Base-by-base conservation (phyloP, 2,888 invertebrate species). In the Drosophila kanekoi region DNA sequence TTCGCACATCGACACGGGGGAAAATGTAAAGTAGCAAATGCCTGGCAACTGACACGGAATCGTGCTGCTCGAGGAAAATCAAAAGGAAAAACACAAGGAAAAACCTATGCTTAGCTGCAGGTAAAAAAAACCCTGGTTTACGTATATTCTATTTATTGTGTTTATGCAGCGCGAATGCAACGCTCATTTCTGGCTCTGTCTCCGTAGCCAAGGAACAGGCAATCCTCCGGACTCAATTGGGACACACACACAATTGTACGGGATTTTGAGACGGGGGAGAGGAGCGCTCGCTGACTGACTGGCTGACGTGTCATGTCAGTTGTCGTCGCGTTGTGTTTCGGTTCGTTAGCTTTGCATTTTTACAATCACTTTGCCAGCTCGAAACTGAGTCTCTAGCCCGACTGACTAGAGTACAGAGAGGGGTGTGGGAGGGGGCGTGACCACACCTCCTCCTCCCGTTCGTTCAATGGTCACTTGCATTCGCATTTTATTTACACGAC, bases 301-400 rank as follows among this genome's bases (percentile, higher is more conserved):
- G 74, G 58, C 67, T 69, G 88, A 77, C 71, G 53, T 69, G 63
- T 48, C 70, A 64, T 72, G 87, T 80, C 79, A 72, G 63, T 78
- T 44, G 52, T 52, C 52, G 84, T 72, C 81, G 86, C 86, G 82
- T 87, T 87, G 86, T 83, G 81, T 76, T 85, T 80, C 89, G 84
- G 89, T 85, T 89, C 89, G 89, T 89, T 84, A 84, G 83, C 69
- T 85, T 85, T 82, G 83, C 73, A 89, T 84, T 84, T 84, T 76
- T 79, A 82, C 84, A 89, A 86, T 89, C 84, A 89, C 89, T 88
- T 85, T 88, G 88, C 59, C 78, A 83, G 72, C 54, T 67, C 69
- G 37, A 62, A 52, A 56, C 75, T 63, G 69, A 51, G 28, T 28
- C 28, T 8, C 28, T 28, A 28, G 8, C 28, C 28, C 2, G 28